Conservation (phyloP, 2,113 vertebrate species). For the Setophaga petechia region DNA sequence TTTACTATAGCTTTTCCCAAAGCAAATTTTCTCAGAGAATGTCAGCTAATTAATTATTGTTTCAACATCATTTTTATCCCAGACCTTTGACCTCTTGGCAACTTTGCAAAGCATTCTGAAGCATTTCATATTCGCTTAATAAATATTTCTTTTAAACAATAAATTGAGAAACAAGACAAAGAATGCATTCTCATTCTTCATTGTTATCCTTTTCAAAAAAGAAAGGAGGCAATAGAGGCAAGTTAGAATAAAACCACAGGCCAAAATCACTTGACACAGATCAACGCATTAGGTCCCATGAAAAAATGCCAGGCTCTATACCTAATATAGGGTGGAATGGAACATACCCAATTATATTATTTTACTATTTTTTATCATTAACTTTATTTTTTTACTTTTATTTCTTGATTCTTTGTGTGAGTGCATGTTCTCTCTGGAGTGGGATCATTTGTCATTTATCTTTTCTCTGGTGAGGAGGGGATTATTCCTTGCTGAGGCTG, state of each 20-base stretch:
- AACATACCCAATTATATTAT: background rate
- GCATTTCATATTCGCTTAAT: slow-evolving; percentile 43
- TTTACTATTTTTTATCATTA: background rate
- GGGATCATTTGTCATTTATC: background rate
- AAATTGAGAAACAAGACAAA: slow-evolving; percentile 21
- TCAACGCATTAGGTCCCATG: background rate
- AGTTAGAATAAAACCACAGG: background rate
- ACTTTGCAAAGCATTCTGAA: slow-evolving; percentile 40
- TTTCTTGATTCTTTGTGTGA: background rate
- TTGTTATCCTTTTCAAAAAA: background rate
- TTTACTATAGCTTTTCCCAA: slow-evolving; percentile 54
- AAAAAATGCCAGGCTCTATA: background rate
- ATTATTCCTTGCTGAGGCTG: background rate
- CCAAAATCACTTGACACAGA: background rate
- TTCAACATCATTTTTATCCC: slow-evolving; percentile 61
- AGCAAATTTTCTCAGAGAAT: slow-evolving; percentile 59
- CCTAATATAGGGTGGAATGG: background rate
- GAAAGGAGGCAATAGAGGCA: background rate
- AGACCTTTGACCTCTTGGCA: slow-evolving; percentile 62
- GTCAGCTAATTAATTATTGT: slow-evolving; percentile 72
- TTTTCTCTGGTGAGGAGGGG: background rate
- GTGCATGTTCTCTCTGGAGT: background rate
- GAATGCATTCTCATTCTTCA: background rate
- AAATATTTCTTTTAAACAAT: slow-evolving; percentile 54
- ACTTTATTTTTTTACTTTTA: background rate